Evolutionary conservation across 2,797 vertebrate genomes (phyloP), one percentile per base, ranked within the genome.

Genomic region (Cyclopterus lumpus): DNA sequence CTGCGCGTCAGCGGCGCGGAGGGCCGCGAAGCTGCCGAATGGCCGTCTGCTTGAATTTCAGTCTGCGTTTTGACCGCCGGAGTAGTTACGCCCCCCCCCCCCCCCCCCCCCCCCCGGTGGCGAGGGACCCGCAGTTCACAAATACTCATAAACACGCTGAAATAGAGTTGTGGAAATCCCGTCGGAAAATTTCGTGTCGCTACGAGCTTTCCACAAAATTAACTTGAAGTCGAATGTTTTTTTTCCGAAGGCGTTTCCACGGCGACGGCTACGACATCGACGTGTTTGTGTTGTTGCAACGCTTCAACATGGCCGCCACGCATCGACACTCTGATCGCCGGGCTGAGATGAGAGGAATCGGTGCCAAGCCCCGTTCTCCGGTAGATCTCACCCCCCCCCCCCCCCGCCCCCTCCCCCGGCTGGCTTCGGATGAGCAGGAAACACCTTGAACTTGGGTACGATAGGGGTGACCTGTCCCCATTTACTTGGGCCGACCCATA

Each of bases 381-480:
- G n/a, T n/a, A 77, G 73, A 85, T 85, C 86, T 77, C 78, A 70
- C n/a, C n/a, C n/a, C n/a, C n/a, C n/a, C n/a, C n/a, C n/a, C n/a
- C n/a, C n/a, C n/a, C n/a, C n/a, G n/a, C n/a, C n/a, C n/a, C n/a
- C n/a, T n/a, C n/a, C n/a, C 26, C 83, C 20, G 28, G 62, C 81
- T 89, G 91, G 84, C 88, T n/a, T 88, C 71, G 38, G 88, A 86
- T 88, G 91, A 88, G 74, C 78, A 87, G 87, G 86, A 91, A 91
- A 87, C 86, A 91, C 90, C 86, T 92, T 93, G 90, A 92, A 91
- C 92, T 87, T 86, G 84, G 80, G 69, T 83, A 86, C 73, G 90
- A 92, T 91, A 91, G 92, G 90, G 88, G 73, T 91, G 90, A 92
- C 89, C 90, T 84, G 88, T 90, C 86, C 84, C 83, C 82, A 78